Base-by-base conservation (phyloP, 2,797 vertebrate genomes). In the Brachyrhaphis roseni region DNA sequence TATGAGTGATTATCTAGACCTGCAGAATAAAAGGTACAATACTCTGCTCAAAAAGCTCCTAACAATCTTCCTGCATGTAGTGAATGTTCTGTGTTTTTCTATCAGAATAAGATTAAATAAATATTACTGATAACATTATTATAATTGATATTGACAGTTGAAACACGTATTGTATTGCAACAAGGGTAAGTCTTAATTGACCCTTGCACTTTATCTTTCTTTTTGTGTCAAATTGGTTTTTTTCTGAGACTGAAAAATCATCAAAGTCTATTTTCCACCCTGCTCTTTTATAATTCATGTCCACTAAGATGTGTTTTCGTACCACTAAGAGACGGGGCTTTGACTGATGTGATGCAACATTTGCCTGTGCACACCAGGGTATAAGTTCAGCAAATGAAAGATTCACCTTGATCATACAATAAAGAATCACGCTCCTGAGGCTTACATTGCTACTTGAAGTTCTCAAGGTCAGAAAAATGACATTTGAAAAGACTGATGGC, bases 181-280 rank as follows among this genome's bases (percentile, higher is more conserved):
- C 8, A 20, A 23, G 20, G 8, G 20, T n/a, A 15, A 45, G 26
- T 26, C 66, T n/a, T 43, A 5, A n/a, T 41, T 70, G 41, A 45
- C 66, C 13, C 8, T 62, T 18, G 5, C 3, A 8, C 18, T 23
- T 16, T 34, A 23, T 64, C 12, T 49, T 49, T 59, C 26, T 47
- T 49, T 73, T 51, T 55, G 11, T 49, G 34, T 74, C 11, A 82
- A 59, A 15, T 75, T 83, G 51, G 34, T 72, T 82, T 34, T 76
- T 51, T 71, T 84, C 75, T 57, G 76, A 81, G 86, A 85, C 80
- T 76, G 79, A 55, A 34, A 82, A 90, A 85, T 84, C 79, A 82
- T 85, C 77, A 76, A 83, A 49, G 53, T 31, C 45, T 78, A 51
- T 47, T 81, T 82, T 82, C 36, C 73, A 64, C 71, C 77, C 77